These are phyloP conservation scores for Lepidothrix coronata DNA, from an alignment of 2,113 vertebrate species.

Conservation along the genomic window DNA sequence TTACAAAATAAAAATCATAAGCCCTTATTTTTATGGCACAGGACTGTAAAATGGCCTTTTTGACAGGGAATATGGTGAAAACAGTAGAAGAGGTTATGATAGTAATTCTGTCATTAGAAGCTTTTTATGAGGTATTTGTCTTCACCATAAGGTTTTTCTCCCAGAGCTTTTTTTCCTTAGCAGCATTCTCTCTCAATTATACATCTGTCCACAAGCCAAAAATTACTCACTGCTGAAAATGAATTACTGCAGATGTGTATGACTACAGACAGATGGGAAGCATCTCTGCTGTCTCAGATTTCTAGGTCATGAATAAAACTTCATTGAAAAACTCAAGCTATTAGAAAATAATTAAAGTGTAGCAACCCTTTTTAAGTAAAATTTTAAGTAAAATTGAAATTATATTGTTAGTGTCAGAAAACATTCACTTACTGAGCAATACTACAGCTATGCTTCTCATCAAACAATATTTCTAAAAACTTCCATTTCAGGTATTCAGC, in stretches of 20 bases:
- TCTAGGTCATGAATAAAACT: not conserved
- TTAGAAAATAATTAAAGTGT: not conserved
- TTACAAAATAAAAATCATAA: not conserved
- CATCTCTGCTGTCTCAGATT: not conserved
- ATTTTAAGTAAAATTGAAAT: not conserved
- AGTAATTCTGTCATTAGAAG: not conserved
- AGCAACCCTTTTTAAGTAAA: not conserved
- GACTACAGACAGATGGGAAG: conserved; percentile 28
- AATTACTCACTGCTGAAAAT: conserved; percentile 27
- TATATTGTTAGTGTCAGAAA: not conserved
- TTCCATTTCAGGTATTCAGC: not conserved
- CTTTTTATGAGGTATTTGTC: conserved; percentile 14
- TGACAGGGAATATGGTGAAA: not conserved
- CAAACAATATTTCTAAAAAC: not conserved
- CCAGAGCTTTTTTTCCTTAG: not conserved
- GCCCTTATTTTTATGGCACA: not conserved
- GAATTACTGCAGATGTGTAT: conserved; percentile 15
- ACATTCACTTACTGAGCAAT: not conserved
- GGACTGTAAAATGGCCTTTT: not conserved
- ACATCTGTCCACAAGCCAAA: conserved; percentile 34
- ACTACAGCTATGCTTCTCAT: not conserved
- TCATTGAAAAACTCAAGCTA: not conserved
- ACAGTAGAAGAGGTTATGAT: not conserved
- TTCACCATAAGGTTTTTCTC: not conserved
- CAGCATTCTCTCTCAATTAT: conserved; percentile 37